Evolutionary conservation across 2,888 invertebrate genomes (phyloP), one percentile per base, ranked within the genome.

Genomic region (Campoplex capitator): DNA sequence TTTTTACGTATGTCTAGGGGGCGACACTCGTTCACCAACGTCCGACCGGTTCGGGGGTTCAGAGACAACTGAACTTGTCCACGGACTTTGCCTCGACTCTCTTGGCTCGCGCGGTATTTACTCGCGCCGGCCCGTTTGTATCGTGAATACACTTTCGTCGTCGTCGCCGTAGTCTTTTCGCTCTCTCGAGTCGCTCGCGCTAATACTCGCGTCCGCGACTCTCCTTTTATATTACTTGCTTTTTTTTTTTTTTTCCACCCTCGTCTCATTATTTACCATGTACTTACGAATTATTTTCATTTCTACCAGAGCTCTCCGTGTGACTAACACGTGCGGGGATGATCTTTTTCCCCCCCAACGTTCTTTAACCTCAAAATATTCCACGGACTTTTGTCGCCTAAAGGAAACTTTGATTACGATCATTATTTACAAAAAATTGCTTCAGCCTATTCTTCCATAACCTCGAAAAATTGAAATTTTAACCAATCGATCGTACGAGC

Each of bases 31-130:
- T 87, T 86, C 84, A 82, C 84, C 82, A 85, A 91, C 93, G 93
- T 94, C 93, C 93, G 93, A 92, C 90, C 93, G 88, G 92, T 91
- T 92, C 93, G 93, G 92, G 93, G 92, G 90, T 93, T 93, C 93
- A 91, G 93, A 92, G 93, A 93, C 93, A 93, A 94, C 94, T 94
- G 93, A 92, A 92, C 91, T 80, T 88, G 83, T 82, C 90, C 87
- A 88, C 90, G 89, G 92, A 92, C 92, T 92, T 92, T 92, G 91
- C 91, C 91, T 92, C 90, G 89, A 89, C 91, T 91, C 90, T 89
- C 88, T 70, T 68, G 70, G 54, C 77, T 65, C 67, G 51, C 76
- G 38, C 42, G 42, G 58, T 56, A 8, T 58, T 51, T 73, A 45
- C 42, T 28, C 62, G 45, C 62, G 45, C 56, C 38, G 56, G 56